Conservation (phyloP, 2,888 invertebrate species). For the Craniophora ligustri region DNA sequence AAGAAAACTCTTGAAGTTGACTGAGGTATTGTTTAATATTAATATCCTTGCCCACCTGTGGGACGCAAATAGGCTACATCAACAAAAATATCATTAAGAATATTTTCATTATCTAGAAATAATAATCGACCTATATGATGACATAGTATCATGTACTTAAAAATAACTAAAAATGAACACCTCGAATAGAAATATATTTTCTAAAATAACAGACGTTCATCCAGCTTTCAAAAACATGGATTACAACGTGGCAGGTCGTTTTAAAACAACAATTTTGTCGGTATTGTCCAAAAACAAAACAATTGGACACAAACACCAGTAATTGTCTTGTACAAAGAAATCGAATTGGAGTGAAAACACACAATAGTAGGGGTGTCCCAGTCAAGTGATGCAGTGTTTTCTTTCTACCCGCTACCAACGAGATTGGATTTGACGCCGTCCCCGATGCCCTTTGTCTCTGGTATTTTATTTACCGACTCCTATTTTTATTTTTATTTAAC, state of each 20-base stretch:
- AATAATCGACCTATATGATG: too few species aligned
- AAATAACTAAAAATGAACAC: too few species aligned
- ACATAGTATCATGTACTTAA: too few species aligned
- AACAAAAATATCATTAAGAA: too few species aligned
- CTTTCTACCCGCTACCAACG: slow-evolving; percentile 23
- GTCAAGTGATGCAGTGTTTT: slow-evolving; percentile 42
- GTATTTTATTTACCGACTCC: slow-evolving; percentile 32
- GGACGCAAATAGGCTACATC: too few species aligned
- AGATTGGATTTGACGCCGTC: slow-evolving; percentile 50
- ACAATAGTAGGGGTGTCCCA: slow-evolving; percentile 23
- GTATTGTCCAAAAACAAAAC: slow-evolving; percentile 27
- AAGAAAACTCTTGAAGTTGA: too few species aligned
- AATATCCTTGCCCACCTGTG: too few species aligned
- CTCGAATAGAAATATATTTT: too few species aligned
- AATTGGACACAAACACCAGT: slow-evolving; percentile 26
- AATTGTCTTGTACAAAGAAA: slow-evolving; percentile 46
- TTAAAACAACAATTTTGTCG: slow-evolving; percentile 8
- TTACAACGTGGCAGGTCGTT: slow-evolving; percentile 4
- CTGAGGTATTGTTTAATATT: too few species aligned
- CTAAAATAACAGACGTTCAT: not conserved
- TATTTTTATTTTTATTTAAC: slow-evolving; percentile 17
- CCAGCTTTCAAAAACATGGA: not conserved
- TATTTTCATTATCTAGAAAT: too few species aligned
- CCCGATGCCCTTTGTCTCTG: slow-evolving; percentile 20
- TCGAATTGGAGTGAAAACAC: slow-evolving; percentile 39